Evolutionary conservation across 64 coral and sea anemone species (phyloP).

Genomic region (Platygyra sinensis): DNA sequence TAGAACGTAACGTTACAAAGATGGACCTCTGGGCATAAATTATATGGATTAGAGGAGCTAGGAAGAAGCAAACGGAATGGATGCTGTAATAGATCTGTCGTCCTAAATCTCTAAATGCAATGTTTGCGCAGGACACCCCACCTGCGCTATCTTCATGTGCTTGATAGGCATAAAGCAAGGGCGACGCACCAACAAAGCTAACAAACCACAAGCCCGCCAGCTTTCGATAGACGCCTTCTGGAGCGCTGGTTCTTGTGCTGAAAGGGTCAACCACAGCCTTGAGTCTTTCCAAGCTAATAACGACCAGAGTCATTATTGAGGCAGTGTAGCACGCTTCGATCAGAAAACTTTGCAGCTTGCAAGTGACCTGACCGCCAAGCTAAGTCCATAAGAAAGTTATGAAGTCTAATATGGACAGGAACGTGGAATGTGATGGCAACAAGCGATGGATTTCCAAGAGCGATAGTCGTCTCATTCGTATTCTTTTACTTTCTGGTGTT

Average conservation of each 20-base stretch:
- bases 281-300: constrained; percentile 36
- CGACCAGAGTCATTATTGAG: constrained; percentile 39
- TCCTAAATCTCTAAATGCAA: constrained; percentile 17
- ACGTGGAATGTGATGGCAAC: constrained; percentile 34
- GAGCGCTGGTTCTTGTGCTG: neutral
- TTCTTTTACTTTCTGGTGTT: too few relatives aligned
- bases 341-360: constrained; percentile 42
- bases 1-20: constrained; percentile 5
- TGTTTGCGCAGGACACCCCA: constrained; percentile 25
- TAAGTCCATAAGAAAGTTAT: constrained; percentile 32
- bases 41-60: constrained; percentile 3
- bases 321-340: constrained; percentile 52
- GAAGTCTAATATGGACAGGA: constrained; percentile 30
- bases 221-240: neutral
- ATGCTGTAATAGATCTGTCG: constrained; percentile 48
- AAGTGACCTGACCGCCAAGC: constrained; percentile 47
- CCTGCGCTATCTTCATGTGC: neutral
- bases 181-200: constrained; percentile 12
- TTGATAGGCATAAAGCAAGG: constrained; percentile 45
- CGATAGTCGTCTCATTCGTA: too few relatives aligned
- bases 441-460: constrained; percentile 35
- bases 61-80: constrained; percentile 33
- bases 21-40: constrained; percentile 45
- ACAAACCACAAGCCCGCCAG: neutral
- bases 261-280: constrained; percentile 28